Percentiles rank a stretch among this genome's conserved stretches.
Conservation (phyloP, 2,113 vertebrate species). For the Ginglymostoma cirratum region DNA sequence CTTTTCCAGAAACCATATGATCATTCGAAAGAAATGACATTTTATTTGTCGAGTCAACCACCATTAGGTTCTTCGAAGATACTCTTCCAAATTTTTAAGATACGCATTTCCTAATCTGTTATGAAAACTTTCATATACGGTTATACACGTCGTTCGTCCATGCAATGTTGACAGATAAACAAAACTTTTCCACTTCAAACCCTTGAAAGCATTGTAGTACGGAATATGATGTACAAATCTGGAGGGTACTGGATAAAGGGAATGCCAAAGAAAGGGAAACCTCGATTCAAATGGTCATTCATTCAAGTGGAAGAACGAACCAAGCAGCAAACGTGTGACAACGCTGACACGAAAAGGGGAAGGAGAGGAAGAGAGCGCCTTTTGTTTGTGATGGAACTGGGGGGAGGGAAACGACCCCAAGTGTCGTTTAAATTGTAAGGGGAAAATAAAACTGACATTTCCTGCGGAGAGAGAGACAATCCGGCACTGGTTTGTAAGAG, state of each 20-base stretch:
- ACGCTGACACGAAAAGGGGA: background rate
- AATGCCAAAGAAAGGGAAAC: background rate
- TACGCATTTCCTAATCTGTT: no score
- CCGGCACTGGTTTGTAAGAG: background rate
- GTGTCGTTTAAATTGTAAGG: background rate
- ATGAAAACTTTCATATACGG: background rate
- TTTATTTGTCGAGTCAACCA: no score
- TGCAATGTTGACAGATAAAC: no score
- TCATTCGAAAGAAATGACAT: background rate
- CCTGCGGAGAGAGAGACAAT: background rate
- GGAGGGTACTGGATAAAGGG: background rate
- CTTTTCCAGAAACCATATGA: background rate
- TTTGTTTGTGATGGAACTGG: background rate
- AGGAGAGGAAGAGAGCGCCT: background rate
- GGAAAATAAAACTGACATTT: background rate
- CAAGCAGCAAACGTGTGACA: background rate
- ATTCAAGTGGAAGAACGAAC: background rate
- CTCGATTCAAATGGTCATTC: background rate
- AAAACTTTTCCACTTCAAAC: background rate
- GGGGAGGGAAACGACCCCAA: background rate
- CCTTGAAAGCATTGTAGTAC: background rate
- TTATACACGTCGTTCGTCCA: background rate
- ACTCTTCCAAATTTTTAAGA: background rate
- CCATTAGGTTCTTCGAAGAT: background rate
- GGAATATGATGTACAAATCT: background rate